These are phyloP conservation scores for Falco rusticolus DNA, from an alignment of 2,797 vertebrate species.

Conservation along the genomic window DNA sequence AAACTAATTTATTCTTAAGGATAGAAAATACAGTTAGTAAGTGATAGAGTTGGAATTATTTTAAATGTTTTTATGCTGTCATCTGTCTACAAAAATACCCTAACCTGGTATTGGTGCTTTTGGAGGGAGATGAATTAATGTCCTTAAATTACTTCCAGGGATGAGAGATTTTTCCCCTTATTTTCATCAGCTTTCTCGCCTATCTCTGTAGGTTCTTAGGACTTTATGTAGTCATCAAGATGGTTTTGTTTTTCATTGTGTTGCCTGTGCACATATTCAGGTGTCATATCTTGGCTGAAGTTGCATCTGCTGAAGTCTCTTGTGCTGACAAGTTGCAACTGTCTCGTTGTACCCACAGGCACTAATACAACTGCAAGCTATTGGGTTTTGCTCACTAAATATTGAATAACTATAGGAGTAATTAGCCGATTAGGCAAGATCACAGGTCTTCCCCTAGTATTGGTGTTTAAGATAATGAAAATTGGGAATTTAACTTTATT, in stretches of 20 bases:
- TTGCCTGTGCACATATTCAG: accelerated
- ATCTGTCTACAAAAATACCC: background rate
- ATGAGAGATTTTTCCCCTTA: background rate
- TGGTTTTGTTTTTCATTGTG: accelerated
- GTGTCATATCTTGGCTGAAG: background rate
- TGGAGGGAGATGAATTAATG: background rate
- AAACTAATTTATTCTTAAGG: background rate
- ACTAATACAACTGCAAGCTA: background rate
- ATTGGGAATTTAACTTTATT: background rate
- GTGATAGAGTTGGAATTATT: background rate
- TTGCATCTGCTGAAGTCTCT: background rate
- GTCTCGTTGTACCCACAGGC: background rate
- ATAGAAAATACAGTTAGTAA: background rate
- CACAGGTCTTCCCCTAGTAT: background rate
- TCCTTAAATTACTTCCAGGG: background rate
- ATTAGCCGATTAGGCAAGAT: background rate
- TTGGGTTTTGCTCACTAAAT: background rate
- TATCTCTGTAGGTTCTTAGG: background rate
- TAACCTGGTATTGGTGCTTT: background rate
- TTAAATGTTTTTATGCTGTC: background rate
- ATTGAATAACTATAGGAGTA: background rate
- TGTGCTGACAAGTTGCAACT: too few species aligned
- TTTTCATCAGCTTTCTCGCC: background rate
- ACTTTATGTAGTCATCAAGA: background rate
- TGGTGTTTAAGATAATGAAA: background rate